Evolutionary conservation across 2,113 vertebrate genomes (phyloP), one percentile per base, ranked within the genome.

Genomic region (Crypturellus undulatus): DNA sequence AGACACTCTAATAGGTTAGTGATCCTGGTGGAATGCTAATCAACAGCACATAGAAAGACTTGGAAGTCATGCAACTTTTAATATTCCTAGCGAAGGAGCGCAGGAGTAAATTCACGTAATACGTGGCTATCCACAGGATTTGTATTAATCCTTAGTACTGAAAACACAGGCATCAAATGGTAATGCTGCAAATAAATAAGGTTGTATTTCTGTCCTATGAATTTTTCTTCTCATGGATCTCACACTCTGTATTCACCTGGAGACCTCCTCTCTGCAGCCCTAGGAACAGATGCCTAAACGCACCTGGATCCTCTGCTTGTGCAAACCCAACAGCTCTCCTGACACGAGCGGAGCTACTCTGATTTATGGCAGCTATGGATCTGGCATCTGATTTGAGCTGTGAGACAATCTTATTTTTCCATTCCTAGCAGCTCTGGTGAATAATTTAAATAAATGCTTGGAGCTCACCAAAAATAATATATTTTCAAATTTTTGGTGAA

Each of bases 11-110:
- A 96, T 83, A 83, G 89, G 89, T 96, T 94, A 82, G 93, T 82
- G 95, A 93, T 96, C 93, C 93, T 93, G 94, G 54, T 91, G 89
- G 95, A 96, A 96, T 95, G 93, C 91, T 93, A 96, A 97, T 95
- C 94, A 93, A 95, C 87, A 85, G 89, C 87, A 83, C 94, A 94
- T 3, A 93, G 92, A 94, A 82, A 87, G 43, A 62, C 58, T 63
- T 87, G 92, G 87, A 94, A 91, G 78, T 93, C 65, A 70, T 6
- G 81, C 84, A 96, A 91, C 43, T 82, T 93, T 63, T 87, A 87
- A 79, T 91, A 79, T 89, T 79, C 54, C 70, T 20, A 13, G 30
- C 40, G 59, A 76, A 82, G 84, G 65, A 88, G 42, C 4, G 43
- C 2, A 47, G 86, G 58, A 69, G 73, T n/a, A 69, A 95, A 82